phyloP scores from a whole-genome alignment of 2,113 vertebrate species.

The Gymnocephalus cernua region DNA sequence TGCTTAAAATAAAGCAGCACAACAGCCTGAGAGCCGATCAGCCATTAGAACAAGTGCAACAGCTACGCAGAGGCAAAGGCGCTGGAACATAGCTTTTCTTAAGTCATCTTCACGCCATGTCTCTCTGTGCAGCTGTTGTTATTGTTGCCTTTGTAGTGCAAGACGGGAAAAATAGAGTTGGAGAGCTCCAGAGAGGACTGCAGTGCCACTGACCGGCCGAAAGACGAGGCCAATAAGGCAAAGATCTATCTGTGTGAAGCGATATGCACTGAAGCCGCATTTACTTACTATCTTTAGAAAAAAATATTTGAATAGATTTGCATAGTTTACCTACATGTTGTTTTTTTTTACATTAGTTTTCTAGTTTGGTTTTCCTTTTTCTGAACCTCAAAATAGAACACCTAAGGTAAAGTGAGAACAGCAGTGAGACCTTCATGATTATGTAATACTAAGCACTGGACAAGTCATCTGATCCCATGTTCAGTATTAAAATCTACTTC shows the following conservation, averaged over 20 bases:
- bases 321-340: not conserved
- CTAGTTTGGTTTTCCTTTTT: not conserved
- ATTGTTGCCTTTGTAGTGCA: constrained; percentile 74
- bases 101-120: constrained; percentile 59
- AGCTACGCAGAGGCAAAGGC: constrained; percentile 14
- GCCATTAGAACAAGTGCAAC: constrained; percentile 54
- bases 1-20: constrained; percentile 45
- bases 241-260: not conserved
- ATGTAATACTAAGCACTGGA: not conserved
- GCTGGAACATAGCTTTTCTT: not conserved
- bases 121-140: constrained; percentile 72
- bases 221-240: constrained; percentile 26
- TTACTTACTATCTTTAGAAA: not conserved
- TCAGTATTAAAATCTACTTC: not conserved
- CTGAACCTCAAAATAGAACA: not conserved
- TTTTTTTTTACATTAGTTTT: not conserved
- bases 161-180: constrained; percentile 41
- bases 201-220: constrained; percentile 77
- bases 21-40: not conserved
- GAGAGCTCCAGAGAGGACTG: constrained; percentile 54
- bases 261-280: not conserved
- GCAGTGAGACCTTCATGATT: not conserved
- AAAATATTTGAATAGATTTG: too few species aligned
- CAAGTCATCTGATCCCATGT: not conserved
- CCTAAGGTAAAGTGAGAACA: not conserved